Base-by-base conservation (phyloP, 2,888 invertebrate species). In the Ischnura elegans region DNA sequence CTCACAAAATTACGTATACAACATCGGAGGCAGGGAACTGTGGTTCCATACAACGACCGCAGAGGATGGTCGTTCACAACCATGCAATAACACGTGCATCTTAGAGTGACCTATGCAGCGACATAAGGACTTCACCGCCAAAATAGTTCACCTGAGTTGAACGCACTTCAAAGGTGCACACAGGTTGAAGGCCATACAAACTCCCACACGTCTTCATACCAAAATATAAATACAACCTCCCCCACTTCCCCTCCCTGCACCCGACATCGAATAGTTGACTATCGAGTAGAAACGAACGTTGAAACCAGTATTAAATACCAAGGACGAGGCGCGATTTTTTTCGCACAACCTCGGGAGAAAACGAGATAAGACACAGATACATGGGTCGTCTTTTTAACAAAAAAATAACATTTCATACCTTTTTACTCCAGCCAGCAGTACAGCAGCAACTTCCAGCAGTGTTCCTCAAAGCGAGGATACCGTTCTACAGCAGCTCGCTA, bases 161-260 rank as follows among this genome's bases (percentile, higher is more conserved):
- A 66, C 66, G 43, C 43, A 90, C 43, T 25, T 43, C 43, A 51
- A 66, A 55, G 43, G 61, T 90, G 66, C 90, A 90, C 61, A 55
- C 86, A 46, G 43, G 55, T 45, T 45, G 51, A 46, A 66, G 86
- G 94, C 19, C 95, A 95, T 43, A 94, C 94, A 87, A 87, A 76
- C 94, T 61, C 66, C 90, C 90, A 43, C 55, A 25, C 43, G 45
- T 93, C 93, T 93, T 87, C 36, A 42, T 86, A 51, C 85, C 93
- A 87, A 86, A 84, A 93, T 46, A 93, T 85, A 85, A 76, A 93
- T 85, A 84, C 93, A 93, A 76, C 46, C 21, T 29, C 84, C 42
- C 51, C 85, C 93, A 84, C 43, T 47, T 84, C 45, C 93, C 90
- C 90, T n/a, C 43, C 90, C 90, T 55, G 36, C 21, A 55, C 42